Conservation (phyloP, 1,140 invertebrate species). For the Nephila pilipes region DNA sequence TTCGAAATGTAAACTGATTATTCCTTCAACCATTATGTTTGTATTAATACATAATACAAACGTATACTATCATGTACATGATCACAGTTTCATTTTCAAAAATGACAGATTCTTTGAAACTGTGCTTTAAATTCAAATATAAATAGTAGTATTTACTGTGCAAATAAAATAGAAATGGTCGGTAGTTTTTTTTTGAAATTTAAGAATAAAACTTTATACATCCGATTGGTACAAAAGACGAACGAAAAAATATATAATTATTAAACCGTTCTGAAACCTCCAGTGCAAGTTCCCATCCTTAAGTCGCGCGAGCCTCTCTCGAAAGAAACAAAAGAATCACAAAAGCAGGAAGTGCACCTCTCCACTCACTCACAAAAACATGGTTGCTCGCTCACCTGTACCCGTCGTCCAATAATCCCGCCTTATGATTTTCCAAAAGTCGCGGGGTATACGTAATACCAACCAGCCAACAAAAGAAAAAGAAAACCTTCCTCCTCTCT, state of each 20-base stretch:
- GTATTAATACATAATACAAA: no score
- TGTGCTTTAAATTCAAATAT: no score
- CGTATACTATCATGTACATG: no score
- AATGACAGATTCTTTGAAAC: no score
- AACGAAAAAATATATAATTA: not conserved
- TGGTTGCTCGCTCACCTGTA: conserved; percentile 71
- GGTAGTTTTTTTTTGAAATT: no score
- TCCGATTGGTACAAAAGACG: not conserved
- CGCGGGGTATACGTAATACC: conserved; percentile 21
- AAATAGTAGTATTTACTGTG: no score
- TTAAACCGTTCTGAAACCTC: not conserved
- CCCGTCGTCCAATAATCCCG: conserved; percentile 73
- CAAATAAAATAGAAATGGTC: no score
- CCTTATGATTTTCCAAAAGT: conserved; percentile 48
- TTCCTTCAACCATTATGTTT: no score
- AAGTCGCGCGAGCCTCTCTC: conserved; percentile 13
- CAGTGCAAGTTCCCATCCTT: conserved; percentile 3
- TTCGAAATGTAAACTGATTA: no score
- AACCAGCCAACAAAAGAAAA: conserved; percentile 3
- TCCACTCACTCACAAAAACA: conserved; percentile 69
- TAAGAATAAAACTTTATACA: not conserved
- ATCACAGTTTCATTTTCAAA: no score
- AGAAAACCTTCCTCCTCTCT: conserved; percentile 1
- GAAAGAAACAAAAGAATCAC: conserved; percentile 74
- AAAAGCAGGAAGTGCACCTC: conserved; percentile 66